These are phyloP conservation scores for Darevskia mixta DNA, from an alignment of 2,797 vertebrate genomes.

Conservation along the genomic window DNA sequence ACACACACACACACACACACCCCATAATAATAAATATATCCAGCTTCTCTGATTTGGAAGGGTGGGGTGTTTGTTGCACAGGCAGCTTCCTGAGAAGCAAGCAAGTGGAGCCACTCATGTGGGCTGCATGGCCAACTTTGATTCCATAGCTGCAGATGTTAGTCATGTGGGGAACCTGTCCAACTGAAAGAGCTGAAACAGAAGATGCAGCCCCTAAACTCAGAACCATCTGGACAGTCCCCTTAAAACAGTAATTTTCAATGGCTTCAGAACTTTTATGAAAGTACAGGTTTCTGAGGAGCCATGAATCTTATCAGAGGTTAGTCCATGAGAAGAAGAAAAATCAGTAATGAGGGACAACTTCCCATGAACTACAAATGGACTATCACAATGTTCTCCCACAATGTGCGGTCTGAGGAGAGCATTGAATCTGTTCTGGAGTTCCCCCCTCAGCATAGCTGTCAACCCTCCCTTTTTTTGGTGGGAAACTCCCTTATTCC, in stretches of 20 bases:
- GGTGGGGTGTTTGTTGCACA: neutral
- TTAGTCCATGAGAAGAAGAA: too few species aligned
- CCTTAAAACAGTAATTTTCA: neutral
- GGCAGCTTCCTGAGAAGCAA: neutral
- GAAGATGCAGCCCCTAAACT: neutral
- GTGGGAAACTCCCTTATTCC: too few species aligned
- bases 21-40: neutral
- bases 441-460: neutral
- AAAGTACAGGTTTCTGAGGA: neutral
- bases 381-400: neutral
- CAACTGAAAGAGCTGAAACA: neutral
- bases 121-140: neutral
- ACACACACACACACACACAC: too few species aligned
- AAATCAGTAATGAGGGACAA: neutral
- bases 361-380: neutral
- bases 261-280: neutral
- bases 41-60: neutral
- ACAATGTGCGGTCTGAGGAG: neutral
- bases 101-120: neutral
- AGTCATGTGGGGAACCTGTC: neutral
- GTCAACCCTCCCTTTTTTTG: too few species aligned
- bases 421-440: neutral
- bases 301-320: neutral
- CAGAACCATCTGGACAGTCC: too few species aligned
- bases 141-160: neutral